Evolutionary conservation across 2,888 invertebrate genomes (phyloP).

Genomic region (Microctonus hyperodae): DNA sequence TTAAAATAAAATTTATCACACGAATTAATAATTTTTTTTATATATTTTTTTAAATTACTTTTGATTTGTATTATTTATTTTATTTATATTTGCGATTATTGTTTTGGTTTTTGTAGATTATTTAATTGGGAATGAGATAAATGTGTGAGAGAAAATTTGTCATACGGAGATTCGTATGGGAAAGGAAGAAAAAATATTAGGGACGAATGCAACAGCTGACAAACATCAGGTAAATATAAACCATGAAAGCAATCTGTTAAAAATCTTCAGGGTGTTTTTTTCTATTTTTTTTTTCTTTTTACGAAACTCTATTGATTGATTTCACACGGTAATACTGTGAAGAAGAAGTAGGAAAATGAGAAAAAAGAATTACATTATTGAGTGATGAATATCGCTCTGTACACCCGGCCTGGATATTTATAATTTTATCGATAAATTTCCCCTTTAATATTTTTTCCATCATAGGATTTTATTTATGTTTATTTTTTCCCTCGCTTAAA

Average conservation of each 20-base stretch:
- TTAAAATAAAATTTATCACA: no score
- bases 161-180: not conserved
- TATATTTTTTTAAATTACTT: no score
- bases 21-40: no score
- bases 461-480: not conserved
- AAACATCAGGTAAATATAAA: not conserved
- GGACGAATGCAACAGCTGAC: not conserved
- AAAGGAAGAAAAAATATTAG: no score
- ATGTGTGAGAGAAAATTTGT: not conserved
- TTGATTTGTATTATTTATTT: no score
- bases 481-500: not conserved
- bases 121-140: not conserved
- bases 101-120: not conserved
- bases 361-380: not conserved
- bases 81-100: no score
- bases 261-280: not conserved
- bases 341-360: no score
- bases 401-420: not conserved
- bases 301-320: not conserved
- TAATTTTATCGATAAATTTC: not conserved
- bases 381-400: not conserved
- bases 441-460: not conserved
- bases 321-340: not conserved
- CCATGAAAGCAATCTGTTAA: not conserved
- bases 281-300: not conserved